Evolutionary conservation across 2,797 vertebrate species (phyloP).

Genomic region (Erethizon dorsatum): DNA sequence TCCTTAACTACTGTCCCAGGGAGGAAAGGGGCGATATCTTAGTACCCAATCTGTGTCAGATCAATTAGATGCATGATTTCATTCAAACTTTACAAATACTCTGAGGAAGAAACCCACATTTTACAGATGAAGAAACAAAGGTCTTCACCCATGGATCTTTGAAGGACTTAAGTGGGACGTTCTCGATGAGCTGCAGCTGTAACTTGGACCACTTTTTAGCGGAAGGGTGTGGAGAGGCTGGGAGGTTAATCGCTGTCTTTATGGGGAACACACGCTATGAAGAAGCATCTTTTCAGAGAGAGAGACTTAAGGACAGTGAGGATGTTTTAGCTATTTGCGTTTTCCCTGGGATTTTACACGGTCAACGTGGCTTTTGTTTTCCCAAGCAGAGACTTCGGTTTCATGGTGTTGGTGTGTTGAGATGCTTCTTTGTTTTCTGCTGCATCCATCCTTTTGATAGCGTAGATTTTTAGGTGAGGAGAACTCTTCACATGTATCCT

Average conservation of each 20-base stretch:
- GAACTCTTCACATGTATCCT: not conserved
- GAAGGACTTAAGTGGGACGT: not conserved
- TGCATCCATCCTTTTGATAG: not conserved
- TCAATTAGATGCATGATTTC: not conserved
- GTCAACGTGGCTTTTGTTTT: conserved; percentile 16
- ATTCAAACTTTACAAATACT: not conserved
- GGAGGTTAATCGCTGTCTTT: not conserved
- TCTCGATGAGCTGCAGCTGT: not conserved
- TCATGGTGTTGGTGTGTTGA: not conserved
- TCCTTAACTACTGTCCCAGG: not conserved
- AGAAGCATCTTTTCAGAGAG: conserved; percentile 14
- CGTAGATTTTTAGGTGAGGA: not conserved
- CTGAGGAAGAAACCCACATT: not conserved
- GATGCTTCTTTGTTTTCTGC: not conserved
- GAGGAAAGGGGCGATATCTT: not conserved
- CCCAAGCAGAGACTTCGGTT: conserved; percentile 24
- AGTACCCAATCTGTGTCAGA: not conserved
- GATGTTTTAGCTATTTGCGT: not conserved
- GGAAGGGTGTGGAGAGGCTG: not conserved
- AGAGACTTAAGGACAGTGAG: not conserved
- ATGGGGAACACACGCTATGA: not conserved
- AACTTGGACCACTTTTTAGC: not conserved
- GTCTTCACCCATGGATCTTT: not conserved
- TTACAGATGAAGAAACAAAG: not conserved
- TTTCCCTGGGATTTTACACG: not conserved